Base-by-base conservation (phyloP, 1,140 invertebrate species). In the Oryctes rhinoceros region DNA sequence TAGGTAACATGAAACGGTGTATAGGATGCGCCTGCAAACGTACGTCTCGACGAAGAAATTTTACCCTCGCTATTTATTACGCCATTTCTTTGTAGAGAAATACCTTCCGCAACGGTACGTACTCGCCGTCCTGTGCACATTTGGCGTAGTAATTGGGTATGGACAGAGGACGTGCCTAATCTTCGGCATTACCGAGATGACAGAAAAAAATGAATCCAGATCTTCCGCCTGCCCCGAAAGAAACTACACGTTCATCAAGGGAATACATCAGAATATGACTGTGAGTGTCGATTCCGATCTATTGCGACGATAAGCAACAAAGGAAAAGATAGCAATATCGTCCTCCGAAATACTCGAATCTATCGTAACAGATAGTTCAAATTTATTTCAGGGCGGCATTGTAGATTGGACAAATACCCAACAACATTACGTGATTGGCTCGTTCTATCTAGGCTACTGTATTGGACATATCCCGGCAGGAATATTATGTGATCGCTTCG, bases 71-170 rank as follows among this genome's bases (percentile, higher is more conserved):
- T 30, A 6, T 67, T 71, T 24, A 1, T 71, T 24, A 35, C 30
- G 3, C 9, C 30, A 35, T 71, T 71, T 10, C 5, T 71, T 71
- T 71, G 18, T 15, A 71, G 75, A n/a, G 39, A 30, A 35, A 7
- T 76, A 18, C 18, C 5, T 76, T 18, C 75, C 75, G 6, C 75
- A 76, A 18, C 75, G 75, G 4, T 76, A 76, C n/a, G 20, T 76
- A 13, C 4, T 76, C 10, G 75, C 75, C 11, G 5, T 49, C 10
- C 15, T 76, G n/a, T 44, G 39, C 30, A 30, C 18, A 5, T 11
- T 15, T 6, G 75, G 39, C 15, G 9, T 76, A 39, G 47, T 76
- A n/a, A 13, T 76, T 15, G 39, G 39, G 10, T 76, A 76, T 48
- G 75, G 75, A 11, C 75, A 76, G 20, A 44, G 75, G 20, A 76